Percentiles rank a stretch among this genome's conserved stretches.
These are phyloP conservation scores for rabbit (Oryctolagus cuniculus) DNA, from an alignment of 2,113 vertebrate genomes.

Conservation along the genomic window DNA sequence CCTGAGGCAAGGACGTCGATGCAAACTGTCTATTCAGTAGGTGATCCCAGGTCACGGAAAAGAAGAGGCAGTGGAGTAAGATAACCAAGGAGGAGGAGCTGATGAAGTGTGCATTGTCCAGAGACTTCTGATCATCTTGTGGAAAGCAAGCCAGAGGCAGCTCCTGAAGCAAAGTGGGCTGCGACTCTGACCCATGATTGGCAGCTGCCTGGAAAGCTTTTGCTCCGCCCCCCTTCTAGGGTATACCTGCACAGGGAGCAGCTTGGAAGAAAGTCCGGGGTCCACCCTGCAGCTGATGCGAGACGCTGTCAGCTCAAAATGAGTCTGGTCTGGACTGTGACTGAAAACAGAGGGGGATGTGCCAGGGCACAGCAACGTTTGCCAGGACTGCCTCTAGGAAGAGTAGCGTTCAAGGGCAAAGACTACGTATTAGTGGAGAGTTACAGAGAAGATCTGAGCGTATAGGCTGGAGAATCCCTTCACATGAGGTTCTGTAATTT, in stretches of 20 bases:
- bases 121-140: not conserved
- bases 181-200: not conserved
- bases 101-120: not conserved
- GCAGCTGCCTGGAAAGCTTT: not conserved
- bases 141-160: not conserved
- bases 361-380: not conserved
- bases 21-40: not conserved
- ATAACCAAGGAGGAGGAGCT: not conserved
- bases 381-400: not conserved
- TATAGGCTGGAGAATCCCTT: not conserved
- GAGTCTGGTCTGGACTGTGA: not conserved
- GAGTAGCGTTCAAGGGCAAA: not conserved
- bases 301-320: not conserved
- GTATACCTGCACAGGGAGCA: not conserved
- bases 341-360: not conserved
- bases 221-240: not conserved
- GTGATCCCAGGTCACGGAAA: not conserved
- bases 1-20: not conserved
- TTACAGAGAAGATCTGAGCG: not conserved
- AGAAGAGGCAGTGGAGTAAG: not conserved
- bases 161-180: not conserved
- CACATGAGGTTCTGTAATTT: not conserved
- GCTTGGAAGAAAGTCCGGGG: not conserved
- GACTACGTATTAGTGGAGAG: not conserved
- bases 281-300: not conserved